phyloP scores from a whole-genome alignment of 1,140 invertebrate genomes.

The Papilio machaon region DNA sequence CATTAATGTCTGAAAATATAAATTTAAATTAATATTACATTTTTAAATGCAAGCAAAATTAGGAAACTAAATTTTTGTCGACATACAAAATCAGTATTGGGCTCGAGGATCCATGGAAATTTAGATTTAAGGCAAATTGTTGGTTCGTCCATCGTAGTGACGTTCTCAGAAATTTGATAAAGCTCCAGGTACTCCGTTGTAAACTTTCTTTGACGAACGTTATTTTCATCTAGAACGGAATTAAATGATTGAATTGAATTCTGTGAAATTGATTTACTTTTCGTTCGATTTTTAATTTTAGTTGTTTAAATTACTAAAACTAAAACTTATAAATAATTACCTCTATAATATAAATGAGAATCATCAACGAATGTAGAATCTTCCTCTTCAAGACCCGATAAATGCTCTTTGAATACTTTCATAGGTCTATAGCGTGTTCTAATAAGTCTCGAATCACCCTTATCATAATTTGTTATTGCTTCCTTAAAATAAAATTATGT shows the following conservation, averaged over 20 bases:
- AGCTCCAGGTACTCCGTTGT: conserved; percentile 68
- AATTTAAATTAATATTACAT: conserved; percentile 28
- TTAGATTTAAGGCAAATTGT: conserved; percentile 65
- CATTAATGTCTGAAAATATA: conserved; percentile 58
- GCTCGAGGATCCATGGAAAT: conserved; percentile 74
- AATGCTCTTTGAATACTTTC: conserved; percentile 73
- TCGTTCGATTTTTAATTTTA: background rate
- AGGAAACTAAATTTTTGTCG: background rate
- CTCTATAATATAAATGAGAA: conserved; percentile 75
- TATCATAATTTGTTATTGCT: conserved; percentile 66
- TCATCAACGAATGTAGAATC: conserved; percentile 74
- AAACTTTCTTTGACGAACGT: conserved; percentile 67
- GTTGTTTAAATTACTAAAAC: background rate
- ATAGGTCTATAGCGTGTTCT: conserved; percentile 72
- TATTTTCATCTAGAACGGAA: conserved; percentile 65
- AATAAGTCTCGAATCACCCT: conserved; percentile 69
- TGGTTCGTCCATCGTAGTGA: conserved; percentile 68
- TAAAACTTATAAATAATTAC: conserved; percentile 42
- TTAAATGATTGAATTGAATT: conserved; percentile 27
- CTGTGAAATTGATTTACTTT: background rate
- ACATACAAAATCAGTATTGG: conserved; percentile 67
- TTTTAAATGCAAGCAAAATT: background rate
- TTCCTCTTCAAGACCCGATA: conserved; percentile 65
- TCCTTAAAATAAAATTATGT: conserved; percentile 49
- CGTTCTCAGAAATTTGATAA: conserved; percentile 67